A percentile compares a stretch with the other conserved stretches of the same genome.
Evolutionary conservation across 2,113 vertebrate genomes (phyloP).

Genomic region (Amphiprion percula): DNA sequence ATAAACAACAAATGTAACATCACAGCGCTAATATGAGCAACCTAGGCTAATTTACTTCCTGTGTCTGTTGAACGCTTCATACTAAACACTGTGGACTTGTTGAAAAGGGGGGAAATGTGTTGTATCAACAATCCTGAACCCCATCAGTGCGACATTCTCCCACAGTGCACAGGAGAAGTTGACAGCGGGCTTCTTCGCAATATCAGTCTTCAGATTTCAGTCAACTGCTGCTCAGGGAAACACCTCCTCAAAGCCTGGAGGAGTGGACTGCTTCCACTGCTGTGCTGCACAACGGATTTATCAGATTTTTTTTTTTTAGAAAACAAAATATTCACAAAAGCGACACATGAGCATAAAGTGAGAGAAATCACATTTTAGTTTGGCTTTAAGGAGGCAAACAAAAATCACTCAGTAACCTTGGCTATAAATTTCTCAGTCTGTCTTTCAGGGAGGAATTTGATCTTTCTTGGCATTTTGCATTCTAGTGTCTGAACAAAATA

Average conservation of each 20-base stretch:
- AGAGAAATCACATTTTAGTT: neutral
- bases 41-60: neutral
- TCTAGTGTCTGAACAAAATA: slow-evolving; percentile 17
- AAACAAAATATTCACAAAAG: neutral
- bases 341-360: neutral
- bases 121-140: too few species aligned
- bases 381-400: slow-evolving; percentile 13
- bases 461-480: slow-evolving; percentile 21
- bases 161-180: neutral
- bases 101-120: too few species aligned
- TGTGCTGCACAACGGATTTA: neutral
- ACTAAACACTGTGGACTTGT: too few species aligned
- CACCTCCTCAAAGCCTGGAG: neutral
- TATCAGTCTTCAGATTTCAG: too few species aligned
- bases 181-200: neutral
- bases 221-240: too few species aligned
- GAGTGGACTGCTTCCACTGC: neutral
- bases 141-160: neutral
- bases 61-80: neutral
- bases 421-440: neutral
- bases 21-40: neutral
- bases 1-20: neutral
- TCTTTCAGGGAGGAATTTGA: slow-evolving; percentile 9
- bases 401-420: slow-evolving; percentile 8
- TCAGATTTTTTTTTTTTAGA: neutral